Base-by-base conservation (phyloP, 2,113 vertebrate genomes). In the Pyrgilauda ruficollis region DNA sequence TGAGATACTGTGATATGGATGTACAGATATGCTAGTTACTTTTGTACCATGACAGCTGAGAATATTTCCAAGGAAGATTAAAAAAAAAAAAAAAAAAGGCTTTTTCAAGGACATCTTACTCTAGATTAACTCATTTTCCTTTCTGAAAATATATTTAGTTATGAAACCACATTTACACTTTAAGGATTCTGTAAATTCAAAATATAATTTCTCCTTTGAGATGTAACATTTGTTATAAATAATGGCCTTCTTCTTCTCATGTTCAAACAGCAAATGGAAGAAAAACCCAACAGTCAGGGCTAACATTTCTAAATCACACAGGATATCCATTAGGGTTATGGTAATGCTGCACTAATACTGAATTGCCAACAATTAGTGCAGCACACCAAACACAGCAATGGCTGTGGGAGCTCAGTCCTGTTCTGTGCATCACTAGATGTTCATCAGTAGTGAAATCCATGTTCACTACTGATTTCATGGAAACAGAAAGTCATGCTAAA, bases 201-300 rank as follows among this genome's bases (percentile, higher is more conserved):
- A 87, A 37, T 50, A 67, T 16, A 2, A 28, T 72, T 84, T 78
- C 22, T 92, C 20, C 59, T 70, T 39, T 21, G 53, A 17, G 80
- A 95, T 59, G 66, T 95, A 50, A 74, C 28, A 63, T 90, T 87
- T 79, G 46, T 90, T 85, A 96, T 50, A 96, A 96, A 97, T 84
- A 97, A 96, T 84, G 61, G 14, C 62, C 49, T 94, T 77, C 89
- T 97, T 97, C 87, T 95, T 97, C 80, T 91, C 53, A n/a, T 84
- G 67, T 91, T 84, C 89, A 93, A 92, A 10, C 8, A 81, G 23
- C 39, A 86, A 97, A 87, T 77, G 62, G 87, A 97, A 94, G 55
- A 62, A 96, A 93, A 93, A 64, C 43, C 43, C 64, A 96, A 44
- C 3, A 92, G 47, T 66, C 52, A 90, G 62, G 76, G 84, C 87